Conservation (phyloP, 2,113 vertebrate genomes). For the Morone chrysops region DNA sequence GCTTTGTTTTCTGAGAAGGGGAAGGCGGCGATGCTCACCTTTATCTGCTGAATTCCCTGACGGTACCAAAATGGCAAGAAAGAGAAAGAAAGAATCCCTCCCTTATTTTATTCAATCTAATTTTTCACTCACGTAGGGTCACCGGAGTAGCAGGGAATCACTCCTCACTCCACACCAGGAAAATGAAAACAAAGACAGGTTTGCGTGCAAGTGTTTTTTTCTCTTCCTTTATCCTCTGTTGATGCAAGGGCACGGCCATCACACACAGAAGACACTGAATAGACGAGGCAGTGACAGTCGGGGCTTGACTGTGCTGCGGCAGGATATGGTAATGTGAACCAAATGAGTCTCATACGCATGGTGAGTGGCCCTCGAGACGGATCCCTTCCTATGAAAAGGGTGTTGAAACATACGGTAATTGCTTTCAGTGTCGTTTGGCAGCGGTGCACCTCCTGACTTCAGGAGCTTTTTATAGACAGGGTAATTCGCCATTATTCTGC, state of each 20-base stretch:
- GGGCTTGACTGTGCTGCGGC: conserved; percentile 53
- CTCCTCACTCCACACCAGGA: conserved; percentile 12
- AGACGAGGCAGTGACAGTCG: conserved; percentile 65
- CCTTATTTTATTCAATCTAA: conserved; percentile 55
- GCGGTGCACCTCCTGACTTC: conserved; percentile 69
- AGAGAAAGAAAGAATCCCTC: conserved; percentile 28
- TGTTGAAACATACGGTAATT: conserved; percentile 82
- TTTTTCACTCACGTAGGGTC: conserved; percentile 56
- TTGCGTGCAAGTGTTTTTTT: conserved; percentile 6
- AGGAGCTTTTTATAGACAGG: conserved; percentile 72
- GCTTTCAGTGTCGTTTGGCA: conserved; percentile 80
- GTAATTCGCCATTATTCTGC: conserved; percentile 75
- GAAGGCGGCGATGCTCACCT: conserved; percentile 44
- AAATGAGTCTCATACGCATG: conserved; percentile 72
- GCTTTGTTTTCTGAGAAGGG: conserved; percentile 60
- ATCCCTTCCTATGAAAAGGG: conserved; percentile 76
- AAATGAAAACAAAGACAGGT: conserved; percentile 65
- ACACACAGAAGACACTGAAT: conserved; percentile 43
- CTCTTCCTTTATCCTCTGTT: conserved; percentile 46
- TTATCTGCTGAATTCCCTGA: conserved; percentile 60
- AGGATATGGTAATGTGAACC: conserved; percentile 80
- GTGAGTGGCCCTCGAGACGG: conserved; percentile 75
- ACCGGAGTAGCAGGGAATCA: conserved; percentile 38
- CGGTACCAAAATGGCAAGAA: conserved; percentile 33
- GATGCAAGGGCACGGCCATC: conserved; percentile 50